phyloP scores from a whole-genome alignment of 1,140 invertebrate genomes.

The Trichoplusia ni region DNA sequence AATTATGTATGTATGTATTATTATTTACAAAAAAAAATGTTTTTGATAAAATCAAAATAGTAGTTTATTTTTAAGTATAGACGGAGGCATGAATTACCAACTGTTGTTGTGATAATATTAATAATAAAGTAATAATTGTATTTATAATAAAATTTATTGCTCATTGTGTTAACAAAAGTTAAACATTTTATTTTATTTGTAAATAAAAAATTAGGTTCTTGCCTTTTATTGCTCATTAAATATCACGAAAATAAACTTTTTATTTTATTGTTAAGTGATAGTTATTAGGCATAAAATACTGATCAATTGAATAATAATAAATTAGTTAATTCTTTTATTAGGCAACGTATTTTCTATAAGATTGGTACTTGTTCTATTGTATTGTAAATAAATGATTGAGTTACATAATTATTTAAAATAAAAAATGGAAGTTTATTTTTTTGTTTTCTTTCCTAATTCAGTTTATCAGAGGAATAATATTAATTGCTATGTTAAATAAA shows the following conservation, averaged over 20 bases:
- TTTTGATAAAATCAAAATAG: no score
- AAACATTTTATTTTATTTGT: no score
- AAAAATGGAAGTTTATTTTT: slow-evolving; percentile 10
- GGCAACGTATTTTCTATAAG: slow-evolving; percentile 7
- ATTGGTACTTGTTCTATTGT: slow-evolving; percentile 21
- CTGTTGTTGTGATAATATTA: slow-evolving; percentile 20
- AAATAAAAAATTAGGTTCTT: no score
- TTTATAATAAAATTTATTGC: slow-evolving; percentile 4
- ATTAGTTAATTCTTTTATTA: background rate
- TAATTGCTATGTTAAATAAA: no score
- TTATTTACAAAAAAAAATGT: no score
- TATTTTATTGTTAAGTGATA: no score
- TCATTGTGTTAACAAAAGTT: background rate
- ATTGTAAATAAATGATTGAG: slow-evolving; percentile 17
- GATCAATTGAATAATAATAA: slow-evolving; percentile 1
- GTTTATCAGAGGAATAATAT: no score
- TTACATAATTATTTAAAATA: background rate
- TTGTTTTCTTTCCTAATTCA: background rate
- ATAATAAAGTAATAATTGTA: slow-evolving; percentile 14
- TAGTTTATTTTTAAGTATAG: no score
- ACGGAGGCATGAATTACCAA: background rate
- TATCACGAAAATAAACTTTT: no score
- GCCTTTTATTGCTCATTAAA: no score
- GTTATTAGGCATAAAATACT: no score
- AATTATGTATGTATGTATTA: background rate